A percentile compares a stretch with the other conserved stretches of the same genome.
Evolutionary conservation across 2,888 invertebrate genomes (phyloP).

Genomic region (Yponomeuta malinellus): DNA sequence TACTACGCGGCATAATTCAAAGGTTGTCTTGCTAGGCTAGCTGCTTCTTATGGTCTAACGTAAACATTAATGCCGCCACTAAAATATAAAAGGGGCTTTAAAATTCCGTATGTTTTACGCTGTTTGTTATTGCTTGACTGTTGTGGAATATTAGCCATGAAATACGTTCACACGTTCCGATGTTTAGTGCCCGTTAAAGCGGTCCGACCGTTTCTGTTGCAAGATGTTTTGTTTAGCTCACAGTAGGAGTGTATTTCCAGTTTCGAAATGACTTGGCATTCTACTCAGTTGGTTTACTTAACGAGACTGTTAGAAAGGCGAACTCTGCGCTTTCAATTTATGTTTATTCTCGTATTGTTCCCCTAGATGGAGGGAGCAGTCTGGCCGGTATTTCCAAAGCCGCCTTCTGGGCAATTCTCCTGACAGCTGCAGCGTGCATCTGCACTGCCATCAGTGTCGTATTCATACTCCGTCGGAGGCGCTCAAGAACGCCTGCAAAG

Average conservation of each 20-base stretch:
- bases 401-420: constrained; percentile 57
- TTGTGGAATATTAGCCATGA: constrained; percentile 1
- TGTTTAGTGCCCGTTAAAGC: not conserved
- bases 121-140: not conserved
- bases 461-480: constrained; percentile 48
- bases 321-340: not conserved
- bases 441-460: constrained; percentile 45
- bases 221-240: constrained; percentile 1
- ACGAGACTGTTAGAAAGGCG: not conserved
- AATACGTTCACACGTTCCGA: constrained; percentile 1
- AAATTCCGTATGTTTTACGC: not conserved
- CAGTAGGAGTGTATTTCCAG: not conserved
- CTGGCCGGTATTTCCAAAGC: constrained; percentile 57
- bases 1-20: constrained; percentile 1
- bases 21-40: constrained; percentile 8
- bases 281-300: constrained; percentile 1
- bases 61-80: not conserved
- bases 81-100: not conserved
- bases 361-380: constrained; percentile 51
- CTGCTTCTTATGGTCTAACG: not conserved
- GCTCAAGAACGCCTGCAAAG: constrained; percentile 43
- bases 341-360: too few relatives aligned
- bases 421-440: constrained; percentile 46
- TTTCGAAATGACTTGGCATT: not conserved
- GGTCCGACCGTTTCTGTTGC: not conserved